A percentile compares a stretch with the other conserved stretches of the same genome.
Evolutionary conservation across 2,797 vertebrate genomes (phyloP).

Genomic region (Sciurus carolinensis): DNA sequence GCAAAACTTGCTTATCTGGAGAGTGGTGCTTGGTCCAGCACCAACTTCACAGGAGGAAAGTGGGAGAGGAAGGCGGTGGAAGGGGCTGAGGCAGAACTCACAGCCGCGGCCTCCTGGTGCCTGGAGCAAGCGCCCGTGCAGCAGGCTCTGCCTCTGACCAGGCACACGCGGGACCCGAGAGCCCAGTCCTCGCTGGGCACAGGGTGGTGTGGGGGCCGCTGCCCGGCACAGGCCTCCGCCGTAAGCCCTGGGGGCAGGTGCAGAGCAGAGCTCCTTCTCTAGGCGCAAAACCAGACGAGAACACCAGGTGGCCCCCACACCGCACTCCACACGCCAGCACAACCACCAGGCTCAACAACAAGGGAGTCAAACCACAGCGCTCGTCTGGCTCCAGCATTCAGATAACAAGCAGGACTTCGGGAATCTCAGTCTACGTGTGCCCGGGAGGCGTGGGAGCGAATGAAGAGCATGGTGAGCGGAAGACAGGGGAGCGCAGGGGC

Average conservation of each 20-base stretch:
- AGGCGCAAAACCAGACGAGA: background rate
- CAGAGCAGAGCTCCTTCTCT: background rate
- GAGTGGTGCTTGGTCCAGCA: background rate
- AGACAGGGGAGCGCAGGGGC: too few species aligned
- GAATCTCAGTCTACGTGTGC: too few species aligned
- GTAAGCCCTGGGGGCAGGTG: too few species aligned
- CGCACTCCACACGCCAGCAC: fast-evolving
- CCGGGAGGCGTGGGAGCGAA: fast-evolving
- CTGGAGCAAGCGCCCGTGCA: background rate
- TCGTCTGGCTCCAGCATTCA: background rate
- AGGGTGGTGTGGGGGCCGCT: fast-evolving
- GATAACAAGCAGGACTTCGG: background rate
- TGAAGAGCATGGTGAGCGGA: background rate
- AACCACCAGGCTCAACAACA: fast-evolving
- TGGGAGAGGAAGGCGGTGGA: background rate
- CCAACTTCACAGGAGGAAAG: background rate
- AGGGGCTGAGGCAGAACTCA: background rate
- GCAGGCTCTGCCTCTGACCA: background rate
- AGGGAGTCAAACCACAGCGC: background rate
- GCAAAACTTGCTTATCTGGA: constrained; percentile 45
- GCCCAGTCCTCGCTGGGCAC: fast-evolving
- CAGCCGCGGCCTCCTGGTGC: too few species aligned
- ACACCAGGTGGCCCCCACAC: fast-evolving
- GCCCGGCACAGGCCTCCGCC: fast-evolving
- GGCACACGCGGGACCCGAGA: fast-evolving